A percentile compares a stretch with the other conserved stretches of the same genome.
Evolutionary conservation across 1,140 invertebrate genomes (phyloP).

Genomic region (Elymnias hypermnestra): DNA sequence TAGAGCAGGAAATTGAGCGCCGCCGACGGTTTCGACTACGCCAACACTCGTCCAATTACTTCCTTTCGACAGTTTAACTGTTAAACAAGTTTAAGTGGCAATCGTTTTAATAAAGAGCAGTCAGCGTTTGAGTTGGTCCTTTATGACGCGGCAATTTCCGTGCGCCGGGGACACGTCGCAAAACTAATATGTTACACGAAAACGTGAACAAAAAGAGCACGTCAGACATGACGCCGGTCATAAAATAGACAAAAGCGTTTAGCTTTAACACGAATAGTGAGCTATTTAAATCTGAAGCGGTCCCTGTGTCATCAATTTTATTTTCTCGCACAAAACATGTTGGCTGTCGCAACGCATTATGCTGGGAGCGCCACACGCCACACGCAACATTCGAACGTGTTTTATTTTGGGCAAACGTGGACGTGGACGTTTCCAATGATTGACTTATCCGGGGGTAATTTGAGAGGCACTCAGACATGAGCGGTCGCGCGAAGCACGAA

Average conservation of each 20-base stretch:
- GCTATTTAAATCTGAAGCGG: conserved; percentile 70
- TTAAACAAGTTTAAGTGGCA: conserved; percentile 48
- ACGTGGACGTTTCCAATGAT: conserved; percentile 71
- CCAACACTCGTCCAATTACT: conserved; percentile 67
- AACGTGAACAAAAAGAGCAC: conserved; percentile 45
- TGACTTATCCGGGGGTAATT: conserved; percentile 75
- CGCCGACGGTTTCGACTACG: conserved; percentile 44
- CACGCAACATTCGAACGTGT: conserved; percentile 67
- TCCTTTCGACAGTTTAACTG: conserved; percentile 55
- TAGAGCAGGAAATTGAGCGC: conserved; percentile 62
- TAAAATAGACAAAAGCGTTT: conserved; percentile 73
- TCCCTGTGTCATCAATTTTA: conserved; percentile 72
- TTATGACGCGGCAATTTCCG: conserved; percentile 53
- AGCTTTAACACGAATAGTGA: conserved; percentile 58
- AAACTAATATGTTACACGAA: conserved; percentile 58
- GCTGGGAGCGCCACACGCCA: conserved; percentile 67
- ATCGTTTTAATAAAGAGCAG: conserved; percentile 47
- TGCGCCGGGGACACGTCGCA: conserved; percentile 40
- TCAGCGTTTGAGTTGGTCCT: conserved; percentile 28
- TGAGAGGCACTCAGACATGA: conserved; percentile 62
- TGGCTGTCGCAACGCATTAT: conserved; percentile 72
- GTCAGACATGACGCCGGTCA: conserved; percentile 51
- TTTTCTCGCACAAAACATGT: conserved; percentile 75
- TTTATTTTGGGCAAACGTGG: conserved; percentile 67
- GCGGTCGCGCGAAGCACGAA: conserved; percentile 24